A percentile compares a stretch with the other conserved stretches of the same genome.
Evolutionary conservation across 2,113 vertebrate genomes (phyloP).

Genomic region (Nothocercus nigrocapillus): DNA sequence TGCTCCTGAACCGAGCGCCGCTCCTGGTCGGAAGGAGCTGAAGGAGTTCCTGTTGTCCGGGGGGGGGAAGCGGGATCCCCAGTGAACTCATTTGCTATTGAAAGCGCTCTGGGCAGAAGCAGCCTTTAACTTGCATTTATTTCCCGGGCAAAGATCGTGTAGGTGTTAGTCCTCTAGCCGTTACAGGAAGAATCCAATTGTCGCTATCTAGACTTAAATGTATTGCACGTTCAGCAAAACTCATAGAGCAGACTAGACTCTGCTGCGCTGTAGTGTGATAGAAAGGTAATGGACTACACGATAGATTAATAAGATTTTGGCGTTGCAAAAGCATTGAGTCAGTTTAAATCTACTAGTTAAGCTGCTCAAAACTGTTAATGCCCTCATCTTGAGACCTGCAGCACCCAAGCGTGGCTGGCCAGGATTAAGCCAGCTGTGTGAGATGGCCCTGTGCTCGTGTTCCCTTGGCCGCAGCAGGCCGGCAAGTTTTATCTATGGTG

Average conservation of each 20-base stretch:
- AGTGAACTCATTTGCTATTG: background rate
- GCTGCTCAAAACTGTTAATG: constrained; percentile 19
- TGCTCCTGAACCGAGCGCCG: background rate
- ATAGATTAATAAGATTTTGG: constrained; percentile 42
- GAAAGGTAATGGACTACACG: constrained; percentile 12
- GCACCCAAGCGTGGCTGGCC: fast-evolving
- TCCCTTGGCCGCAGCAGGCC: background rate
- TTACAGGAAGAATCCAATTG: background rate
- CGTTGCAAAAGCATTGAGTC: background rate
- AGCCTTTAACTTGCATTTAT: background rate
- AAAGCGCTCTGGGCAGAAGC: background rate
- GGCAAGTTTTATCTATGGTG: background rate
- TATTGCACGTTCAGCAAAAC: background rate
- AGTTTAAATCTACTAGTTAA: constrained; percentile 40
- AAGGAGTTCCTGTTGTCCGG: background rate
- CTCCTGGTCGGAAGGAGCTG: background rate
- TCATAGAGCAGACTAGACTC: background rate
- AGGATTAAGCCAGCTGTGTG: background rate
- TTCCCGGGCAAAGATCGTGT: background rate
- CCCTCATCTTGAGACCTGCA: background rate
- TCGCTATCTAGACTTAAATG: background rate
- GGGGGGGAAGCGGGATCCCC: background rate
- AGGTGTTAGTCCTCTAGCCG: background rate
- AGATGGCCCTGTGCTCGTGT: background rate
- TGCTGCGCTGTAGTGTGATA: background rate